Percentiles rank a stretch among this genome's conserved stretches.
Conservation (phyloP, 2,797 vertebrate genomes). For the Mormyrus hasselquistii region DNA sequence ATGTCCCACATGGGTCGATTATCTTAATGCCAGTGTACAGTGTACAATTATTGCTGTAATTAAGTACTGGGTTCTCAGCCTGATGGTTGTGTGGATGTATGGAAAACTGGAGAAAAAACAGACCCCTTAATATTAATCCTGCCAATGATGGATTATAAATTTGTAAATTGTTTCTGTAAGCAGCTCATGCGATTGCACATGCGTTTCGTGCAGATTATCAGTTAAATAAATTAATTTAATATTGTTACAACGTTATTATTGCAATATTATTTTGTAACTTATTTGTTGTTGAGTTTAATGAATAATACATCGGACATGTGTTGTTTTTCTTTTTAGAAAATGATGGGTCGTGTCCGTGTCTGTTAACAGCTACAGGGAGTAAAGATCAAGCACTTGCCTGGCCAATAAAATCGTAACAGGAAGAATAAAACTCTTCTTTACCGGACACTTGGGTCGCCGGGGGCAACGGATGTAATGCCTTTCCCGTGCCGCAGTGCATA, state of each 20-base stretch:
- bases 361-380: not conserved
- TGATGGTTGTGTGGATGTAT: not conserved
- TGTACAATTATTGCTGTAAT: not conserved
- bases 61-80: constrained; percentile 12
- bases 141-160: not conserved
- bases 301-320: not conserved
- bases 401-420: not conserved
- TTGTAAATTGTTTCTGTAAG: not conserved
- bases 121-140: not conserved
- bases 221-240: not conserved
- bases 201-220: not conserved
- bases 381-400: not conserved
- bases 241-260: not conserved
- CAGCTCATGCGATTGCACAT: not conserved
- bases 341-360: not conserved
- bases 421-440: not conserved
- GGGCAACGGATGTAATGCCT: not conserved
- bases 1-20: constrained; percentile 12
- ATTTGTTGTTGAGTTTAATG: not conserved
- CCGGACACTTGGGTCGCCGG: not conserved
- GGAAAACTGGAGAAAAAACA: not conserved
- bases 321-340: not conserved
- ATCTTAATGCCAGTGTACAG: constrained; percentile 16
- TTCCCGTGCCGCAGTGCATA: not conserved
- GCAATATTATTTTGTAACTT: not conserved